phyloP scores from a whole-genome alignment of 2,888 invertebrate species.

The Epicampocera succincta region DNA sequence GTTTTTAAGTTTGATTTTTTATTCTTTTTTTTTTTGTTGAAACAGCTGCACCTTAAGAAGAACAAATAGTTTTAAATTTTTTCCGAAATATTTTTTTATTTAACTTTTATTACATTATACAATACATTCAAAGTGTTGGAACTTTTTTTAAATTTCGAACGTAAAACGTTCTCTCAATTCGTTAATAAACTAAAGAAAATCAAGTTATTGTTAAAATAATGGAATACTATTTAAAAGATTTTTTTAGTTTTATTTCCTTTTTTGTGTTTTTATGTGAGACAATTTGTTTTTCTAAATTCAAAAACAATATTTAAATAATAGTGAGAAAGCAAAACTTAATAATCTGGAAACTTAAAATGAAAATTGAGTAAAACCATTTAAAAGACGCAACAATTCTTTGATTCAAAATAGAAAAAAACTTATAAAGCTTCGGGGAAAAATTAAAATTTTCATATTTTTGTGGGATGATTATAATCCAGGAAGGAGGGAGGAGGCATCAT shows the following conservation, averaged over 20 bases:
- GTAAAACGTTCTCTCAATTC: conserved; percentile 56
- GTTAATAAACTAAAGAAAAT: conserved; percentile 62
- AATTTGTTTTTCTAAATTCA: conserved; percentile 27
- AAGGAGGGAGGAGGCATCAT: conserved; percentile 45
- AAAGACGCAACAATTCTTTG: conserved; percentile 35
- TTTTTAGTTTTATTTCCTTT: conserved; percentile 15
- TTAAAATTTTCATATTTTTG: conserved; percentile 6
- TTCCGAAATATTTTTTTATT: conserved; percentile 49
- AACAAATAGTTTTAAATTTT: conserved; percentile 39
- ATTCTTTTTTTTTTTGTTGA: no score
- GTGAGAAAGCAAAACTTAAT: not conserved
- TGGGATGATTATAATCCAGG: conserved; percentile 19
- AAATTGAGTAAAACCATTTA: conserved; percentile 30
- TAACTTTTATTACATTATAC: conserved; percentile 63
- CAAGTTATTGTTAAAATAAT: conserved; percentile 57
- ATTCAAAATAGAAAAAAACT: not conserved
- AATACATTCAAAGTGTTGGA: conserved; percentile 68
- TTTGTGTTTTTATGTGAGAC: conserved; percentile 38
- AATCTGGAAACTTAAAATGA: not conserved
- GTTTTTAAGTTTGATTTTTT: no score
- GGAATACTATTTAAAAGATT: conserved; percentile 58
- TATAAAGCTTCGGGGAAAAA: conserved; percentile 23
- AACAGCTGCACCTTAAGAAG: no score
- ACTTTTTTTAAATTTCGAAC: conserved; percentile 58
- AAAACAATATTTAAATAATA: conserved; percentile 14